These are phyloP conservation scores for Clavelina lepadiformis DNA, from an alignment of 23 tunicate genomes.

Conservation along the genomic window DNA sequence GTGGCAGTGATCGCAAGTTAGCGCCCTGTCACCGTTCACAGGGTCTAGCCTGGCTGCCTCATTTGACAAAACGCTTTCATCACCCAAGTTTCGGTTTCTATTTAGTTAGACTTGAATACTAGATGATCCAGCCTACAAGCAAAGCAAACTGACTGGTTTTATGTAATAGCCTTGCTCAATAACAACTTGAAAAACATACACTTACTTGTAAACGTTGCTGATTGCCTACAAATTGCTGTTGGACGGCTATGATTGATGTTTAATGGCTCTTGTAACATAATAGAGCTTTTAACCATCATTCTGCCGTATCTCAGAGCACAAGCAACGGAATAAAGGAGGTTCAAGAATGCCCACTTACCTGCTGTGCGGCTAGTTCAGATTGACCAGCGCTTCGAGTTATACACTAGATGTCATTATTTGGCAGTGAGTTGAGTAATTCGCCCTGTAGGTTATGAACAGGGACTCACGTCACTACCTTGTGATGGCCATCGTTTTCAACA, in stretches of 20 bases:
- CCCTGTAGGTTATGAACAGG: constrained; percentile 61
- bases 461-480: constrained; percentile 56
- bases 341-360: no score
- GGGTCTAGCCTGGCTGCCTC: constrained; percentile 94
- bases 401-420: constrained; percentile 61
- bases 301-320: constrained; percentile 66
- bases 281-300: constrained; percentile 90
- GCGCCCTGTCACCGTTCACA: constrained; percentile 72
- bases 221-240: constrained; percentile 55
- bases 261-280: constrained; percentile 84
- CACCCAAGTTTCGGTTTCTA: neutral
- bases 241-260: constrained; percentile 99
- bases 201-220: no score
- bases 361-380: no score
- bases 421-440: constrained; percentile 83
- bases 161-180: no score
- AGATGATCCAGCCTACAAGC: no score
- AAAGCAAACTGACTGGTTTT: no score
- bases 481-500: constrained; percentile 35
- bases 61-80: constrained; percentile 19
- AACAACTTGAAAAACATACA: no score
- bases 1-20: constrained; percentile 98
- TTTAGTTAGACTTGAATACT: neutral
- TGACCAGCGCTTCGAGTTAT: no score
- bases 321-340: no score